Conservation (phyloP, 1,140 invertebrate species). For the Dinothrombium tinctorium region DNA sequence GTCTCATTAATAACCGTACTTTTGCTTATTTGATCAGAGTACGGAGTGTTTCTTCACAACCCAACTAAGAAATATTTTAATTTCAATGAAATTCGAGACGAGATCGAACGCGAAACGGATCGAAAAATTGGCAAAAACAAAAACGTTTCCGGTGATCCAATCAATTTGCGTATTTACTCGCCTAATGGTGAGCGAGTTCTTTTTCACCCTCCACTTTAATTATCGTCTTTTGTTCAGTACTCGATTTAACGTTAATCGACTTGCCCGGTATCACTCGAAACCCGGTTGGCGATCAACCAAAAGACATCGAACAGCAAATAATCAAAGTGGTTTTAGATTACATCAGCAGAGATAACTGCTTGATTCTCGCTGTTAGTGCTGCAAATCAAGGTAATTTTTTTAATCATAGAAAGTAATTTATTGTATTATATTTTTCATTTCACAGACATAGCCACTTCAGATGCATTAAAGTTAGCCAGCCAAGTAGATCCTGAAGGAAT, state of each 20-base stretch:
- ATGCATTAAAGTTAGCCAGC: slow-evolving; percentile 77
- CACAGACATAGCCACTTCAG: slow-evolving; percentile 90
- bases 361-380: slow-evolving; percentile 54
- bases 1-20: slow-evolving; percentile 59
- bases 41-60: slow-evolving; percentile 88
- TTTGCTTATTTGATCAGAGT: slow-evolving; percentile 69
- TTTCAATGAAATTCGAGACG: slow-evolving; percentile 67
- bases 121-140: slow-evolving; percentile 82
- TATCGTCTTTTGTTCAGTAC: too few relatives aligned
- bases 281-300: slow-evolving; percentile 33
- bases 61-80: slow-evolving; percentile 71
- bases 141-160: slow-evolving; percentile 83
- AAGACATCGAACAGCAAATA: slow-evolving; percentile 32
- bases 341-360: slow-evolving; percentile 33
- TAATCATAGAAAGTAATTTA: too few relatives aligned
- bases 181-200: too few relatives aligned
- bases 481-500: slow-evolving; percentile 82
- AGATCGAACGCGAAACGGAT: slow-evolving; percentile 85
- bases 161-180: slow-evolving; percentile 90
- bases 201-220: too few relatives aligned
- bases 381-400: too few relatives aligned
- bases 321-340: slow-evolving; percentile 28
- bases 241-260: slow-evolving; percentile 92
- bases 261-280: slow-evolving; percentile 89
- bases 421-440: too few relatives aligned